These are phyloP conservation scores for Ennomos quercinarius DNA, from an alignment of 2,888 invertebrate species.

Conservation along the genomic window DNA sequence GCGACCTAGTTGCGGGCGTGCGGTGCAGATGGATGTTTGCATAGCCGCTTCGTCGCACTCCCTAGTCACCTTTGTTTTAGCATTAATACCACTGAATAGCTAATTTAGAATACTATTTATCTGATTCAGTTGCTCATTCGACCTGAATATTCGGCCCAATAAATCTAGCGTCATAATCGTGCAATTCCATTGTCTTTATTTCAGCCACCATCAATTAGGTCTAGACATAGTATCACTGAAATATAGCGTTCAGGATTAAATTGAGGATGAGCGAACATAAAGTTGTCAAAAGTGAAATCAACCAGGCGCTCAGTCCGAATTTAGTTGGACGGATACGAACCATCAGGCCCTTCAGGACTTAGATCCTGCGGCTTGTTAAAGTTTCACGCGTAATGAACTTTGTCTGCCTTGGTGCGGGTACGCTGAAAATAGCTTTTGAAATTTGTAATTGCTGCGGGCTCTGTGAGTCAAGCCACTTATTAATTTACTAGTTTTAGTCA, in stretches of 20 bases:
- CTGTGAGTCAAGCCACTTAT: conserved; percentile 35
- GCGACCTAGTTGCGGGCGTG: conserved; percentile 68
- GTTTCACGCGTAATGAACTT: conserved; percentile 57
- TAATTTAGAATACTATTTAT: conserved; percentile 76
- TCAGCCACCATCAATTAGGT: conserved; percentile 47
- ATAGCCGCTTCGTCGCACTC: conserved; percentile 71
- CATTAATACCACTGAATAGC: conserved; percentile 67
- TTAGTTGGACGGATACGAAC: conserved; percentile 54
- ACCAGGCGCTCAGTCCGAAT: conserved; percentile 53
- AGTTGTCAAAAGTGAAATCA: conserved; percentile 54
- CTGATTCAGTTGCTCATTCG: conserved; percentile 78
- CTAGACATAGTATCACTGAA: conserved; percentile 46
- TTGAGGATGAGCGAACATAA: conserved; percentile 44
- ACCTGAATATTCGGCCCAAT: conserved; percentile 77
- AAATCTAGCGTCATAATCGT: conserved; percentile 68
- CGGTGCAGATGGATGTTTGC: conserved; percentile 67
- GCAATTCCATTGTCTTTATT: conserved; percentile 69
- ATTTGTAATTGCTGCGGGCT: conserved; percentile 46
- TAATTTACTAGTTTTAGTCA: conserved; percentile 67
- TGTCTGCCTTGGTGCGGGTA: conserved; percentile 14
- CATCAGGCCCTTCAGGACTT: conserved; percentile 50
- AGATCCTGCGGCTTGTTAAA: conserved; percentile 50
- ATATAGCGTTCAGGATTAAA: conserved; percentile 51
- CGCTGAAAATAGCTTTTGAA: conserved; percentile 41
- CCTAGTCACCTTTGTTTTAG: conserved; percentile 74